Evolutionary conservation across 2,888 invertebrate species (phyloP), one percentile per base, ranked within the genome.

Genomic region (Caenorhabditis sp.): DNA sequence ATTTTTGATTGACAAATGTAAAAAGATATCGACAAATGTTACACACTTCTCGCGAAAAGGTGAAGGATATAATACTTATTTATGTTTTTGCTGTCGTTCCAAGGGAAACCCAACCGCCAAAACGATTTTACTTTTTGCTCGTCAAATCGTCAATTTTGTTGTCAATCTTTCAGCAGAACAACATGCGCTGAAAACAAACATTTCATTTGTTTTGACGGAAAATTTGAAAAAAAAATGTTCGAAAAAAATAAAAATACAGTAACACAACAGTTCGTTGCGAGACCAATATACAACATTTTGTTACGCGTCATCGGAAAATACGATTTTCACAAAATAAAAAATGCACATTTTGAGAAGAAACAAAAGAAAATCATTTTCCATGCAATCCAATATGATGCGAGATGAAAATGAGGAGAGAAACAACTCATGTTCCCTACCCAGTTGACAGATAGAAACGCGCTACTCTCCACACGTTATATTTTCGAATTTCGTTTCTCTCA

Each of bases 1-100:
- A 43, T 43, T 43, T 43, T 43, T 43, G 43, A 43, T 17, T 17
- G 43, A 43, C 43, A 43, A 43, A 43, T 43, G 43, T 43, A 43
- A 43, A 43, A 43, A 43, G 43, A 43, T 43, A 43, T 43, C 17
- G 12, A 51, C 51, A 51, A 51, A 51, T 51, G 51, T 23, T 51
- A 51, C 51, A 51, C 19, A 51, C 23, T 51, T 19, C 21, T n/a
- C 51, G 31, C 51, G 51, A 51, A 23, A 21, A 10, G 21, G 51
- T 17, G 51, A 51, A 23, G 51, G 43, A 43, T 43, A 43, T 43
- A 43, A 43, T 10, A 43, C 43, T 43, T 43, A 43, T 43, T 43
- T 43, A 43, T 43, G 43, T 70, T 54, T 23, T 26, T 10, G 23
- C 19, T 21, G 19, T 51, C 19, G 43, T 43, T 43, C 14, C 43